phyloP scores from a whole-genome alignment of 2,113 vertebrate genomes.

The Rousettus leschenaultii region DNA sequence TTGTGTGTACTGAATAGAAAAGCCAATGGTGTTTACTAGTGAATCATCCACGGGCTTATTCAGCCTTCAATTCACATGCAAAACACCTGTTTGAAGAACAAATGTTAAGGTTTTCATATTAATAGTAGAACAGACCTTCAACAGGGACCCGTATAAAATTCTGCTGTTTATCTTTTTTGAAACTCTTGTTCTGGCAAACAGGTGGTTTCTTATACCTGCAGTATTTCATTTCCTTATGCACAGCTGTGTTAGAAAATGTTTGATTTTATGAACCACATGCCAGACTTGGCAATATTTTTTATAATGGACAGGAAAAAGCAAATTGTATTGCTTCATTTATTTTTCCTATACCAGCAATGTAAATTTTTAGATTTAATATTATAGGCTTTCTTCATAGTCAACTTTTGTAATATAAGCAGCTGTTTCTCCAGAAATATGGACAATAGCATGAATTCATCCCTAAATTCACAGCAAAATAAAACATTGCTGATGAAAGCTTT shows the following conservation, averaged over 20 bases:
- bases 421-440: slow-evolving; percentile 51
- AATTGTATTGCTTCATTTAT: slow-evolving; percentile 70
- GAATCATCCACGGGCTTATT: slow-evolving; percentile 21
- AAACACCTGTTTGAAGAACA: slow-evolving; percentile 58
- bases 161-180: slow-evolving; percentile 44
- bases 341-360: slow-evolving; percentile 64
- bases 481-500: slow-evolving; percentile 81
- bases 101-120: slow-evolving; percentile 20
- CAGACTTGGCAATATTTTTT: slow-evolving; percentile 68
- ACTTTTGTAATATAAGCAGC: slow-evolving; percentile 57
- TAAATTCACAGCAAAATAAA: slow-evolving; percentile 82
- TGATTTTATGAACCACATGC: slow-evolving; percentile 63
- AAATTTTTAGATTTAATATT: slow-evolving; percentile 70
- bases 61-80: not conserved
- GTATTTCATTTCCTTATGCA: slow-evolving; percentile 73
- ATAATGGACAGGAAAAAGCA: slow-evolving; percentile 68
- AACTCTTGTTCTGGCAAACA: slow-evolving; percentile 50
- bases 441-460: slow-evolving; percentile 72
- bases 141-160: slow-evolving; percentile 38
- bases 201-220: slow-evolving; percentile 56
- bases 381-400: slow-evolving; percentile 54
- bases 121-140: slow-evolving; percentile 25
- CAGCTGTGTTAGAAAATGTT: slow-evolving; percentile 63
- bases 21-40: not conserved
- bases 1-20: slow-evolving; percentile 27